A percentile compares a stretch with the other conserved stretches of the same genome.
phyloP scores from a whole-genome alignment of 2,888 invertebrate genomes.

The Philereme transversata region DNA sequence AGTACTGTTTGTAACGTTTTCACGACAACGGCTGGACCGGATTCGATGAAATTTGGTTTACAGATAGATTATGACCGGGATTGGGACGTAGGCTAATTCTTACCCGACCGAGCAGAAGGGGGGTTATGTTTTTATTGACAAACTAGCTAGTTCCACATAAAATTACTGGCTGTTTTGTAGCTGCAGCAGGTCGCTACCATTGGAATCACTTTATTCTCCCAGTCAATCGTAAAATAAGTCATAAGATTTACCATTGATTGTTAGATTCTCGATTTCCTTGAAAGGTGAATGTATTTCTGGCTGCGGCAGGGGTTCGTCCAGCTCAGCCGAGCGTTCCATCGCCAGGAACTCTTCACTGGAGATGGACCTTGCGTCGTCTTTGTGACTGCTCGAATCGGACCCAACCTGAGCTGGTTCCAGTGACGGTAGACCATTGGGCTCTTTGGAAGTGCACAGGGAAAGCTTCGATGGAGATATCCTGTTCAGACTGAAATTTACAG shows the following conservation, averaged over 20 bases:
- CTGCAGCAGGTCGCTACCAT: too few species aligned
- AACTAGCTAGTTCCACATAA: too few species aligned
- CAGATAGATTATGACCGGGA: too few species aligned
- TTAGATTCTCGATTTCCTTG: slow-evolving; percentile 58
- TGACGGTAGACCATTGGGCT: slow-evolving; percentile 59
- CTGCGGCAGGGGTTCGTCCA: slow-evolving; percentile 57
- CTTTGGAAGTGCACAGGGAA: slow-evolving; percentile 71
- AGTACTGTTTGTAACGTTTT: too few species aligned
- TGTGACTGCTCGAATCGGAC: slow-evolving; percentile 68
- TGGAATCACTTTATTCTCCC: too few species aligned
- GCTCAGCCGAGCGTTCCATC: slow-evolving; percentile 76
- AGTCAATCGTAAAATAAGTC: not conserved
- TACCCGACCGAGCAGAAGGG: too few species aligned
- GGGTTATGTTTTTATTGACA: too few species aligned
- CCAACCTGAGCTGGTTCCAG: slow-evolving; percentile 63
- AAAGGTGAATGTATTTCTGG: slow-evolving; percentile 48
- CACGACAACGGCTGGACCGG: too few species aligned
- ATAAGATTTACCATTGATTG: slow-evolving; percentile 51
- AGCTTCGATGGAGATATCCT: slow-evolving; percentile 78
- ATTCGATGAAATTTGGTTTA: too few species aligned
- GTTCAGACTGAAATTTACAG: slow-evolving; percentile 60
- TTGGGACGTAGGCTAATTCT: too few species aligned
- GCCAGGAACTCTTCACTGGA: slow-evolving; percentile 79
- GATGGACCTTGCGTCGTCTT: slow-evolving; percentile 67
- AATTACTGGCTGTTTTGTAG: too few species aligned